These are phyloP conservation scores for Tetraodon nigroviridis DNA, from an alignment of 2,113 vertebrate species.

Conservation along the genomic window DNA sequence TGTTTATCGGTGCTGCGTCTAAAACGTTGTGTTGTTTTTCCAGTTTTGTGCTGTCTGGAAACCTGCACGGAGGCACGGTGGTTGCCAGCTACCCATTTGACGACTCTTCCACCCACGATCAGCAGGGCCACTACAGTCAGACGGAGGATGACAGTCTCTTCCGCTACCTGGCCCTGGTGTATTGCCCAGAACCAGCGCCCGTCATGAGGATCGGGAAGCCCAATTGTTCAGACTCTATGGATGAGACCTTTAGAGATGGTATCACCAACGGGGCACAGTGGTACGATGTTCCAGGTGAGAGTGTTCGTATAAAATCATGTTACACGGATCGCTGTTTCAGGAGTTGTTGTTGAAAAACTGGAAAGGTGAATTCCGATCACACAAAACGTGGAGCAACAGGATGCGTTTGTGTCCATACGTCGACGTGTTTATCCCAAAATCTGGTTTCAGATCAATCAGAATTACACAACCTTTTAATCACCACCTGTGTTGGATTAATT, in stretches of 20 bases:
- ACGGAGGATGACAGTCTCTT: constrained; percentile 89
- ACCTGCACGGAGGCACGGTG: constrained; percentile 91
- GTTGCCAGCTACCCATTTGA: constrained; percentile 98
- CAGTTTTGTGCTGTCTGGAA: constrained; percentile 94
- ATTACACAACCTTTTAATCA: too few relatives aligned
- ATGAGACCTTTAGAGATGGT: constrained; percentile 84
- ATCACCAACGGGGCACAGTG: constrained; percentile 93
- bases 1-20: background rate
- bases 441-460: too few relatives aligned
- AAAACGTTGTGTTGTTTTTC: constrained; percentile 4
- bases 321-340: background rate
- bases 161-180: constrained; percentile 83
- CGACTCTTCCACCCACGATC: constrained; percentile 79
- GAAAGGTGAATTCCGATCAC: too few relatives aligned
- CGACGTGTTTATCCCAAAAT: too few relatives aligned
- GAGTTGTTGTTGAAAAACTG: background rate
- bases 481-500: too few relatives aligned
- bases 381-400: too few relatives aligned
- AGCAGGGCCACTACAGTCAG: constrained; percentile 80
- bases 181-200: constrained; percentile 84
- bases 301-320: background rate
- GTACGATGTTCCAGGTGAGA: constrained; percentile 91
- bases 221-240: constrained; percentile 72
- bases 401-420: too few relatives aligned
- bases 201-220: constrained; percentile 90